Evolutionary conservation across 2,888 invertebrate species (phyloP).

Genomic region (Acrobasis consociella): DNA sequence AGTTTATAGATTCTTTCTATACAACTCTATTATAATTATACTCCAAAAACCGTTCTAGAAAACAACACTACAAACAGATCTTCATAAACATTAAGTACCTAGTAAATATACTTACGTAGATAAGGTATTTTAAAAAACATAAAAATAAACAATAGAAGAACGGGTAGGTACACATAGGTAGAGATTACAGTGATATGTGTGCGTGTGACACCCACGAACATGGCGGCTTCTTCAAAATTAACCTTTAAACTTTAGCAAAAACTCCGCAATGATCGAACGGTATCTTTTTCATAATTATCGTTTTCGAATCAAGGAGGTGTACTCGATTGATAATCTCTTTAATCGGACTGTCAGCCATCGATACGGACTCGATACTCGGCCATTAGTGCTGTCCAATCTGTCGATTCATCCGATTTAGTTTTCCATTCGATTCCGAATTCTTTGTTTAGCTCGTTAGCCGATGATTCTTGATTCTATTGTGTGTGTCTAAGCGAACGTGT

Average conservation of each 20-base stretch:
- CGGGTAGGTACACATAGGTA: no score
- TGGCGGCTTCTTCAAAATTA: constrained; percentile 13
- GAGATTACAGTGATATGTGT: background rate
- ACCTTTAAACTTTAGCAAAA: constrained; percentile 27
- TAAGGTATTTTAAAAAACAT: no score
- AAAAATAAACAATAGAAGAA: no score
- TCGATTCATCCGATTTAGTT: constrained; percentile 40
- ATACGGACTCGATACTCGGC: constrained; percentile 29
- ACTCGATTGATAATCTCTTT: constrained; percentile 34
- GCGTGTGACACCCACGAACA: background rate
- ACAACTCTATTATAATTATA: no score
- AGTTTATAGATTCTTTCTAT: no score
- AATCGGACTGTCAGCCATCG: constrained; percentile 33
- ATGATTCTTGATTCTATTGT: constrained; percentile 33
- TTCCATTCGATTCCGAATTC: constrained; percentile 33
- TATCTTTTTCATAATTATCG: constrained; percentile 55
- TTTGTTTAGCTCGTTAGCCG: constrained; percentile 36
- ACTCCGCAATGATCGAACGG: constrained; percentile 45
- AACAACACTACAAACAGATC: no score
- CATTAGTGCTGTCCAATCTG: constrained; percentile 36
- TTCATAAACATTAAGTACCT: no score
- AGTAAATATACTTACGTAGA: no score
- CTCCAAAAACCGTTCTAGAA: no score
- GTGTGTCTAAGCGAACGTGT: constrained; percentile 33
- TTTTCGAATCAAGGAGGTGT: constrained; percentile 38